These are phyloP conservation scores for Actinia tenebrosa DNA, from an alignment of 64 coral and sea anemone genomes.

Conservation along the genomic window DNA sequence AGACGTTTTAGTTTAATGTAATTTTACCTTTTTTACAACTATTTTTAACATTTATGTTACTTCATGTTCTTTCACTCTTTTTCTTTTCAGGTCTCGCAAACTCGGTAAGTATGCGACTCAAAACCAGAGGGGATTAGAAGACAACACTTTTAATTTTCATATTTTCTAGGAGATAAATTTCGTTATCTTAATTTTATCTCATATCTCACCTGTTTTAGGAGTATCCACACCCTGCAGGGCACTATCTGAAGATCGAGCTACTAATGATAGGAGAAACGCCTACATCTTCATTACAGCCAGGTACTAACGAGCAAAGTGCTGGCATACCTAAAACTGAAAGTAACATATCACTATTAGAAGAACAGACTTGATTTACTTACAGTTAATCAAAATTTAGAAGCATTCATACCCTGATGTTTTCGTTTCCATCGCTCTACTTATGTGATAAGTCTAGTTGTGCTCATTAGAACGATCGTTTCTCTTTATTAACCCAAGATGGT, in stretches of 20 bases:
- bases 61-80: background rate
- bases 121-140: background rate
- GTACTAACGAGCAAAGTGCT: slow-evolving; percentile 25
- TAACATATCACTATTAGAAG: background rate
- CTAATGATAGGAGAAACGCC: slow-evolving; percentile 56
- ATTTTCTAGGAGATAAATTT: background rate
- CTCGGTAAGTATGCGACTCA: slow-evolving; percentile 64
- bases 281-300: slow-evolving; percentile 55
- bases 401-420: background rate
- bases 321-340: background rate
- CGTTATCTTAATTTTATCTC: background rate
- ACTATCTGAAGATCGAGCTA: slow-evolving; percentile 87
- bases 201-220: slow-evolving; percentile 28
- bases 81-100: slow-evolving; percentile 83
- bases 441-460: no score
- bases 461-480: no score
- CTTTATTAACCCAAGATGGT: background rate
- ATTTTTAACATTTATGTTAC: background rate
- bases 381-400: no score
- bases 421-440: no score
- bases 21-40: background rate
- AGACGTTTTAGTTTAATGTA: background rate
- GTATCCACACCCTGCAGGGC: slow-evolving; percentile 76
- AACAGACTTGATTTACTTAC: background rate
- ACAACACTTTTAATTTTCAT: background rate